Conservation (phyloP, 2,888 invertebrate genomes). For the Helicoverpa assulta region DNA sequence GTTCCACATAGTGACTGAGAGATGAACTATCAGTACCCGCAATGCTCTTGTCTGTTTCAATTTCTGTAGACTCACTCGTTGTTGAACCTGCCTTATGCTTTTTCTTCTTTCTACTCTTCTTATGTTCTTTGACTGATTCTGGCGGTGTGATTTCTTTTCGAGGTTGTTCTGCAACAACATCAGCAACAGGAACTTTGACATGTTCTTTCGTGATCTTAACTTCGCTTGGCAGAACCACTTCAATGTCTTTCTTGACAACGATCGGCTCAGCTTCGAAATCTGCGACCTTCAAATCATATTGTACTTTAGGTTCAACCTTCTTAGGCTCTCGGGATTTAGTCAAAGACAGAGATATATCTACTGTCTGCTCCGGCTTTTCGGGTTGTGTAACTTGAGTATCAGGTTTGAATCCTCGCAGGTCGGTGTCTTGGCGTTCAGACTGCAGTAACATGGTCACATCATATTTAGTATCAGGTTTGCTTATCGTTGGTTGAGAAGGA, state of each 20-base stretch:
- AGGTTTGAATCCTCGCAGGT: conserved; percentile 65
- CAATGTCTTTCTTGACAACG: conserved; percentile 81
- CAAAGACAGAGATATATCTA: conserved; percentile 82
- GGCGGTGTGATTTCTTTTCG: conserved; percentile 61
- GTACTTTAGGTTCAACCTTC: conserved; percentile 76
- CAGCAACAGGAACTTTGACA: conserved; percentile 60
- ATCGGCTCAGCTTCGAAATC: conserved; percentile 72
- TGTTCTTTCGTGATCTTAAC: conserved; percentile 72
- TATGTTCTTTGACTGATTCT: conserved; percentile 79
- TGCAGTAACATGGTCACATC: conserved; percentile 76
- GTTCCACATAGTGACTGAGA: conserved; percentile 82
- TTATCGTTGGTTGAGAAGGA: conserved; percentile 34
- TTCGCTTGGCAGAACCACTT: conserved; percentile 78
- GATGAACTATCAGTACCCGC: conserved; percentile 84
- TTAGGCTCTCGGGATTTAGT: conserved; percentile 71
- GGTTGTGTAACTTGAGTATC: conserved; percentile 31
- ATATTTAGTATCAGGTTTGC: conserved; percentile 64
- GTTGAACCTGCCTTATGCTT: conserved; percentile 88
- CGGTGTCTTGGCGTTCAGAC: conserved; percentile 77
- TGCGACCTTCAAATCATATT: conserved; percentile 80
- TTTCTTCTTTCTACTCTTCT: conserved; percentile 92
- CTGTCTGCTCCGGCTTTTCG: conserved; percentile 69
- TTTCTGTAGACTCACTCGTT: conserved; percentile 72
- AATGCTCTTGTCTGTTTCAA: conserved; percentile 81
- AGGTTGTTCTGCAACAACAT: conserved; percentile 77